phyloP scores from a whole-genome alignment of 1,140 invertebrate genomes.

The Harlomillsia oculata region DNA sequence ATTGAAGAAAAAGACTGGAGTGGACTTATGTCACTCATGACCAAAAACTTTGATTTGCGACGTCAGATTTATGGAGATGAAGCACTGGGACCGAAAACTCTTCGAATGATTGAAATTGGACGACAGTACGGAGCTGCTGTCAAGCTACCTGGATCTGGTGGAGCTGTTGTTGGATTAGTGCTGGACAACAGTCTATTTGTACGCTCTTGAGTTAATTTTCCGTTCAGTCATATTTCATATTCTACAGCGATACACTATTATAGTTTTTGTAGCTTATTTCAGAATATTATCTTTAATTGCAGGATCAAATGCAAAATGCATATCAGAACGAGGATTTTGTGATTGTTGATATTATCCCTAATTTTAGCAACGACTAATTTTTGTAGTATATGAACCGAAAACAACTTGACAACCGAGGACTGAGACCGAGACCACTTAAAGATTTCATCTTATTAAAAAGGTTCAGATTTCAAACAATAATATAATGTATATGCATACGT shows the following conservation, averaged over 20 bases:
- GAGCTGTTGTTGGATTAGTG: conserved; percentile 37
- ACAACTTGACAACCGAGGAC: too few species aligned
- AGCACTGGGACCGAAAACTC: conserved; percentile 34
- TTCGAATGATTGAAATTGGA: conserved; percentile 38
- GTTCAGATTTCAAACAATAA: too few species aligned
- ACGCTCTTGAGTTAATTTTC: not conserved
- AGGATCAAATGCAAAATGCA: conserved; percentile 23
- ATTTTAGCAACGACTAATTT: not conserved
- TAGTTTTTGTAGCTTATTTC: not conserved
- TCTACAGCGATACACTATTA: too few species aligned
- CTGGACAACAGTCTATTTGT: conserved; percentile 31
- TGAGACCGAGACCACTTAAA: too few species aligned
- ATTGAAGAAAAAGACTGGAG: conserved; percentile 34
- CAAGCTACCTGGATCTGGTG: conserved; percentile 39
- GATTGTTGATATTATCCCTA: conserved; percentile 33
- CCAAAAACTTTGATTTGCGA: conserved; percentile 37
- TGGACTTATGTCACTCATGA: conserved; percentile 35
- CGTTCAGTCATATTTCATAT: too few species aligned
- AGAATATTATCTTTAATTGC: conserved; percentile 12
- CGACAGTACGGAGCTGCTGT: conserved; percentile 33
- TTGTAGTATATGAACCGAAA: not conserved
- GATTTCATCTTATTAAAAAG: too few species aligned
- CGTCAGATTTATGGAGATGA: conserved; percentile 36
- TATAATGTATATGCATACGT: too few species aligned
- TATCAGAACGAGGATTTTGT: conserved; percentile 35